A percentile compares a stretch with the other conserved stretches of the same genome.
Evolutionary conservation across 2,888 invertebrate species (phyloP).

Genomic region (Parthenolecanium corni): DNA sequence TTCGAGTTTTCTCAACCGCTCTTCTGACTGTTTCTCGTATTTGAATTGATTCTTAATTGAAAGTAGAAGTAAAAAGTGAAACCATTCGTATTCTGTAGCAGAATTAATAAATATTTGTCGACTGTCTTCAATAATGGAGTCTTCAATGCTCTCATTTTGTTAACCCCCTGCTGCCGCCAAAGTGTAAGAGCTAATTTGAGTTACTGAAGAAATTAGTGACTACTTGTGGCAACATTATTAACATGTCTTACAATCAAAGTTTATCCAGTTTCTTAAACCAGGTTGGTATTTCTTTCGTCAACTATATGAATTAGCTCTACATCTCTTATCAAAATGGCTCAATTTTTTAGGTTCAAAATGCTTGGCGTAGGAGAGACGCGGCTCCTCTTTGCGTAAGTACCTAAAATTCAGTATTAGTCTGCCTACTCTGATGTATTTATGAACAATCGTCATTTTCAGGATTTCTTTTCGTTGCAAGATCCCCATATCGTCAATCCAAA

Average conservation of each 20-base stretch:
- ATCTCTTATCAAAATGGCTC: not conserved
- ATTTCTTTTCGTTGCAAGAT: constrained; percentile 53
- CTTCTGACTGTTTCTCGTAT: too few species aligned
- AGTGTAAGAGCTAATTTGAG: too few species aligned
- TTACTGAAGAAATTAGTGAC: too few species aligned
- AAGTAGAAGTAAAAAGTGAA: too few species aligned
- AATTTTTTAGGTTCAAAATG: constrained; percentile 43
- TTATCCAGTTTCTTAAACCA: constrained; percentile 6
- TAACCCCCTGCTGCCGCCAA: too few species aligned
- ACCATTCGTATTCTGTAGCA: too few species aligned
- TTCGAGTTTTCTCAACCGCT: too few species aligned
- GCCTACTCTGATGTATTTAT: not conserved
- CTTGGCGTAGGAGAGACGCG: constrained; percentile 53
- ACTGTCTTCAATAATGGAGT: too few species aligned
- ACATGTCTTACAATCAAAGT: constrained; percentile 8
- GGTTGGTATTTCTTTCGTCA: not conserved
- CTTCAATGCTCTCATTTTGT: too few species aligned
- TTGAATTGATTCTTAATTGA: too few species aligned
- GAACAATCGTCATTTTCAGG: constrained; percentile 33
- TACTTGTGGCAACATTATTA: too few species aligned
- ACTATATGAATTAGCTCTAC: not conserved
- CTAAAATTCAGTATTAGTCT: not conserved
- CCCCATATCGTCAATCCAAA: constrained; percentile 59
- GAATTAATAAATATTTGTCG: too few species aligned
- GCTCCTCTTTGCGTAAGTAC: constrained; percentile 42